A percentile compares a stretch with the other conserved stretches of the same genome.
These are phyloP conservation scores for Apotomis turbidana DNA, from an alignment of 2,888 invertebrate species.

Conservation along the genomic window DNA sequence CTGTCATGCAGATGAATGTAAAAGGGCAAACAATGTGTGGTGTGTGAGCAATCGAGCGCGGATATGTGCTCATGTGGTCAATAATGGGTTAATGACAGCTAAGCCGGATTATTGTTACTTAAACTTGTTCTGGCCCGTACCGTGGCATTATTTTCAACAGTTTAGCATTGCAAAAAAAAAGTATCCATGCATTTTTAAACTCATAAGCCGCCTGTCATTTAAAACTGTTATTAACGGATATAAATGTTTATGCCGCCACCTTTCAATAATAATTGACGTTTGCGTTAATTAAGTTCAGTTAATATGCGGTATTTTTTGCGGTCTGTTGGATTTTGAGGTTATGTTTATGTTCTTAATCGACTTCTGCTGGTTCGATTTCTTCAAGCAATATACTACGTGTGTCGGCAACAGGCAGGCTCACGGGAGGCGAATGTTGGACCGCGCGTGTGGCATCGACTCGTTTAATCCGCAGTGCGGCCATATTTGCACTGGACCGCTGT, in stretches of 20 bases:
- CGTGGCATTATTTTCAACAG: conserved; percentile 68
- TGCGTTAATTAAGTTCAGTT: conserved; percentile 19
- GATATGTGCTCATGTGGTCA: conserved; percentile 42
- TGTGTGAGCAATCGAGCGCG: not conserved
- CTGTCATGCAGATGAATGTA: conserved; percentile 31
- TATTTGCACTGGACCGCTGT: conserved; percentile 1
- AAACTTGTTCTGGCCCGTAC: conserved; percentile 66
- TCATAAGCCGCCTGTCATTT: conserved; percentile 21
- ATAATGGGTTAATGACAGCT: conserved; percentile 35
- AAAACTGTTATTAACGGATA: conserved; percentile 31
- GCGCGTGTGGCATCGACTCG: conserved; percentile 16
- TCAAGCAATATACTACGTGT: conserved; percentile 7
- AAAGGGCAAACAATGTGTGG: conserved; percentile 28
- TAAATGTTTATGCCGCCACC: conserved; percentile 31
- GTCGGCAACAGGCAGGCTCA: not conserved
- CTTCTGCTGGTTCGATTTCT: not conserved
- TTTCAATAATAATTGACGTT: conserved; percentile 28
- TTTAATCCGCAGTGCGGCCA: conserved; percentile 15
- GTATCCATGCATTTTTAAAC: conserved; percentile 26
- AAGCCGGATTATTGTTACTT: conserved; percentile 17
- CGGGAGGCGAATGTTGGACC: conserved; percentile 14
- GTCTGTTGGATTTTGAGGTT: conserved; percentile 12
- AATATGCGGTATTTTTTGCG: conserved; percentile 17
- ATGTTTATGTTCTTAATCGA: not conserved
- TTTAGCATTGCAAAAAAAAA: conserved; percentile 72